phyloP scores from a whole-genome alignment of 2,113 vertebrate species.

The Oryzias celebensis region DNA sequence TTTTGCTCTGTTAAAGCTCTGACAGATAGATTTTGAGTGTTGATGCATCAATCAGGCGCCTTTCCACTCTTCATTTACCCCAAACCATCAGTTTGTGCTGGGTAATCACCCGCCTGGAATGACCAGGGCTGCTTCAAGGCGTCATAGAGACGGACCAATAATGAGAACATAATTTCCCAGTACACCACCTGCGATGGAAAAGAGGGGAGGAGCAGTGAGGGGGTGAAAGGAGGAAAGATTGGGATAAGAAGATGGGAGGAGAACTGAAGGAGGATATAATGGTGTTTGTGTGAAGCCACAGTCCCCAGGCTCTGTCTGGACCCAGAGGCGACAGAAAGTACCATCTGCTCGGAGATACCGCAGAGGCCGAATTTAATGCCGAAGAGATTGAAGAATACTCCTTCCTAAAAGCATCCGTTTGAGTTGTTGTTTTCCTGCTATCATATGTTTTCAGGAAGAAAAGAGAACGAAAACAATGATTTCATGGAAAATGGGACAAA shows the following conservation, averaged over 20 bases:
- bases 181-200: constrained; percentile 32
- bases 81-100: constrained; percentile 27
- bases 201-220: neutral
- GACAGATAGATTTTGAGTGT: constrained; percentile 55
- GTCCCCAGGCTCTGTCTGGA: constrained; percentile 53
- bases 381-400: constrained; percentile 15
- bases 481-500: neutral
- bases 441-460: neutral
- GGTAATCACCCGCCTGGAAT: constrained; percentile 48
- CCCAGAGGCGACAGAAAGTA: constrained; percentile 44
- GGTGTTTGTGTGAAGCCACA: constrained; percentile 37
- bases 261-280: constrained; percentile 41
- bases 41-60: constrained; percentile 23
- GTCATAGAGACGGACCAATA: constrained; percentile 38
- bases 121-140: constrained; percentile 32
- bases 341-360: constrained; percentile 35
- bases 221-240: constrained; percentile 5
- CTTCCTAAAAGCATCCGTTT: constrained; percentile 26
- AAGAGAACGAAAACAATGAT: neutral
- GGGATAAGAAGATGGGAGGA: constrained; percentile 28
- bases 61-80: constrained; percentile 20
- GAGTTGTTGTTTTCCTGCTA: constrained; percentile 5
- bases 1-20: constrained; percentile 35
- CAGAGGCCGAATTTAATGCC: constrained; percentile 4
- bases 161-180: constrained; percentile 44